phyloP scores from a whole-genome alignment of 2,113 vertebrate genomes.

The Mustelus asterias region DNA sequence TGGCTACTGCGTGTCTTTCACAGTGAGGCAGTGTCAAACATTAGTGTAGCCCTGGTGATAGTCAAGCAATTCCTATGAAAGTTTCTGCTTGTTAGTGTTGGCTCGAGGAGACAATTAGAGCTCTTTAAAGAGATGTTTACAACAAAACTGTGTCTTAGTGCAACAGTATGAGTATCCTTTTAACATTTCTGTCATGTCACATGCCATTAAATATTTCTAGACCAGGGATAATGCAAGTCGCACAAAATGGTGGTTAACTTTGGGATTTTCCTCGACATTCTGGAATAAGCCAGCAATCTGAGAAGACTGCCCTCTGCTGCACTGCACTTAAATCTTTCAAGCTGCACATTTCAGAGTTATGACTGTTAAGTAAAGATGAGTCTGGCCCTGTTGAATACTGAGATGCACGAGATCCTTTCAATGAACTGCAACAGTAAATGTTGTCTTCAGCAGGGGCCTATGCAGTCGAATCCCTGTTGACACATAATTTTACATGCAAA shows the following conservation, averaged over 20 bases:
- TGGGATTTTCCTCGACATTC: background rate
- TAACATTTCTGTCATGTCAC: background rate
- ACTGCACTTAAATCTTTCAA: background rate
- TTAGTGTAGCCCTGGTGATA: background rate
- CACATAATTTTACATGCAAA: background rate
- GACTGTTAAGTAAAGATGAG: slow-evolving; percentile 4
- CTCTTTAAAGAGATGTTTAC: slow-evolving; percentile 11
- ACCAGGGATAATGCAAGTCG: background rate
- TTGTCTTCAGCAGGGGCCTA: background rate
- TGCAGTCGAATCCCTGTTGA: background rate
- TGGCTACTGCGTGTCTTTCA: slow-evolving; percentile 48
- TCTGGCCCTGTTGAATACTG: background rate
- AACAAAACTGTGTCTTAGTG: background rate
- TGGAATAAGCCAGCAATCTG: background rate
- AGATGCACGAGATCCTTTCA: background rate
- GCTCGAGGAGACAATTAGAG: background rate
- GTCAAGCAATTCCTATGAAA: background rate
- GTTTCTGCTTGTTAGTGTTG: background rate
- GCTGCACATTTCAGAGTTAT: background rate
- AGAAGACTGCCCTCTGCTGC: slow-evolving; percentile 33
- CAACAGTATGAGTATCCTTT: background rate
- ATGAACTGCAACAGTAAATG: background rate
- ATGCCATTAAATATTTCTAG: slow-evolving; percentile 4
- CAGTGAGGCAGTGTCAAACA: slow-evolving; percentile 29
- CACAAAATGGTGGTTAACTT: background rate